Base-by-base conservation (phyloP, 2,888 invertebrate genomes). In the Linnaemya tessellans region DNA sequence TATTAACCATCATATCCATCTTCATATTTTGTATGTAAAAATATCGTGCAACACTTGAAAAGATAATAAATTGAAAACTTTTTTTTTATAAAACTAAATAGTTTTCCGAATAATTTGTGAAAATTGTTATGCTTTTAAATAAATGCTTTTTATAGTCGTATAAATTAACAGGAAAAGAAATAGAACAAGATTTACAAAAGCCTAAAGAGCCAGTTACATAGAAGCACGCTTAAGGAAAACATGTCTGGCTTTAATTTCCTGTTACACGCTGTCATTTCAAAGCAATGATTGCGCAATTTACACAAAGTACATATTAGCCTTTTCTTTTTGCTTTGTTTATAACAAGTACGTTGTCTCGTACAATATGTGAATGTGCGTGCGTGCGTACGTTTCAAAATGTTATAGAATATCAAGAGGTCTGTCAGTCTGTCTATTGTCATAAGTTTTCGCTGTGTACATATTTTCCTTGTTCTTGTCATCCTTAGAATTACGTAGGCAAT, bases 201-300 rank as follows among this genome's bases (percentile, higher is more conserved):
- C 4, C 7, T 49, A 49, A 49, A 49, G n/a, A 49, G 4, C 18
- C 18, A 8, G 5, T 49, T 4, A 49, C 7, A 5, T 3, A 46
- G n/a, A 46, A 15, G 8, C 15, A 46, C 8, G n/a, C 49, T 49
- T 49, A 9, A 18, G 18, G 18, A 49, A 49, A 49, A 18, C 49
- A 49, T 49, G 49, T 49, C 49, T 49, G 49, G 49, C 49, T 18
- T 49, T 18, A 49, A 18, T 18, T 49, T 49, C 49, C 49, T 49
- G 49, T 18, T 49, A 49, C n/a, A 49, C 49, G 49, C 49, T 18
- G n/a, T 11, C 49, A 49, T 18, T 49, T 49, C 18, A 18, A 49
- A 18, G 49, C 1, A 49, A 49, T 49, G 49, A 49, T 49, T 49
- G 49, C 18, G 49, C n/a, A n/a, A 49, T 49, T 49, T n/a, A 49